These are phyloP conservation scores for Malurus alboscapulatus DNA, from an alignment of 2,113 vertebrate genomes.

Conservation along the genomic window DNA sequence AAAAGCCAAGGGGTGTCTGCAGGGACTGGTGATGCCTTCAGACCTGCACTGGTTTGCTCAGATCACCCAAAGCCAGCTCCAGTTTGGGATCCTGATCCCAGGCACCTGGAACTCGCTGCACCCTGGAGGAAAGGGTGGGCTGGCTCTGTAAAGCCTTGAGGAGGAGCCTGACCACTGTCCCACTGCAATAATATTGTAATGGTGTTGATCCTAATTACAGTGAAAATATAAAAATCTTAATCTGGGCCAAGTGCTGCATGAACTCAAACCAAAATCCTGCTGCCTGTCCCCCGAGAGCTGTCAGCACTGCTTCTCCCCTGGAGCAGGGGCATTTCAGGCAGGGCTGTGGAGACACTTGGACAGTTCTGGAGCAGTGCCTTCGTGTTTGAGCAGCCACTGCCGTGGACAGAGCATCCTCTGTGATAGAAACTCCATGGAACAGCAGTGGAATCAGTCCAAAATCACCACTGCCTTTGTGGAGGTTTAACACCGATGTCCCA, in stretches of 20 bases:
- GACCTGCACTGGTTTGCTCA: neutral
- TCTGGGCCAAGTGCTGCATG: neutral
- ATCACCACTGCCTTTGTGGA: neutral
- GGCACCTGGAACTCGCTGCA: neutral
- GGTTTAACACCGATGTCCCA: neutral
- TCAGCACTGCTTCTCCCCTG: neutral
- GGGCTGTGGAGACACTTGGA: neutral
- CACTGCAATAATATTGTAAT: fast-evolving
- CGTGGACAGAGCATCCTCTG: neutral
- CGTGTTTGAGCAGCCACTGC: neutral
- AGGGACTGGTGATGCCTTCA: neutral
- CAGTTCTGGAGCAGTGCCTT: neutral
- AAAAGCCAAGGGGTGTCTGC: neutral
- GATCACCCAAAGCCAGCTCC: neutral
- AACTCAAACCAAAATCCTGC: neutral
- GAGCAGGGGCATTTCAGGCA: neutral
- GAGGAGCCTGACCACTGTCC: neutral
- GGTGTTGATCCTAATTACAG: neutral
- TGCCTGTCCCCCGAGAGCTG: neutral
- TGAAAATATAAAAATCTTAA: neutral
- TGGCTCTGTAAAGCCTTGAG: neutral
- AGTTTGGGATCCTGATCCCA: neutral
- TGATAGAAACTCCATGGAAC: neutral
- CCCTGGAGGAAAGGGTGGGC: neutral
- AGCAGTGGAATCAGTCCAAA: neutral